Evolutionary conservation across 2,113 vertebrate genomes (phyloP).

Genomic region (Solenodon paradoxus): DNA sequence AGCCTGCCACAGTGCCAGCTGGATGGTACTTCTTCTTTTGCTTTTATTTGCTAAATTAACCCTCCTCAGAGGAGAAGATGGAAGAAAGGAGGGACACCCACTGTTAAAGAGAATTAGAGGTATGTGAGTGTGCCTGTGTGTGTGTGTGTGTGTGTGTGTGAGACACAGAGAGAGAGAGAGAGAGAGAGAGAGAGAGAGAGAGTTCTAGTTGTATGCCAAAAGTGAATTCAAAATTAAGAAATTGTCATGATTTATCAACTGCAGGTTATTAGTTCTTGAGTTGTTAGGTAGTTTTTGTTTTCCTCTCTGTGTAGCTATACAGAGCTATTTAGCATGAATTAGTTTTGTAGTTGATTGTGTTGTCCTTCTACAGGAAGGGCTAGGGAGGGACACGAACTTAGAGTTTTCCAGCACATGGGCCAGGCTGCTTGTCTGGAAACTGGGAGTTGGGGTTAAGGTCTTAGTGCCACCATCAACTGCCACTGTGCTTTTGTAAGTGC

Average conservation of each 20-base stretch:
- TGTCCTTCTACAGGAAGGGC: not conserved
- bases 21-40: not conserved
- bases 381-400: no score
- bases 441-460: not conserved
- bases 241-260: not conserved
- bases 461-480: not conserved
- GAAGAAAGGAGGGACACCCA: not conserved
- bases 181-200: not conserved
- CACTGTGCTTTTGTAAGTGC: not conserved
- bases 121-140: not conserved
- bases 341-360: not conserved
- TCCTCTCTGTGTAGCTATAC: not conserved
- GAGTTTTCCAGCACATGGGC: not conserved
- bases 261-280: not conserved
- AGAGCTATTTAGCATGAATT: not conserved
- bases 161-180: no score
- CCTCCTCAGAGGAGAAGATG: not conserved
- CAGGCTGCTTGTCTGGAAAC: not conserved
- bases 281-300: not conserved
- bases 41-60: not conserved
- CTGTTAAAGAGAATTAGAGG: not conserved
- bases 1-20: not conserved
- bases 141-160: not conserved
- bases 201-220: not conserved
- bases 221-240: conserved; percentile 8